These are phyloP conservation scores for Hystrix brachyura DNA, from an alignment of 2,113 vertebrate genomes.

Conservation along the genomic window DNA sequence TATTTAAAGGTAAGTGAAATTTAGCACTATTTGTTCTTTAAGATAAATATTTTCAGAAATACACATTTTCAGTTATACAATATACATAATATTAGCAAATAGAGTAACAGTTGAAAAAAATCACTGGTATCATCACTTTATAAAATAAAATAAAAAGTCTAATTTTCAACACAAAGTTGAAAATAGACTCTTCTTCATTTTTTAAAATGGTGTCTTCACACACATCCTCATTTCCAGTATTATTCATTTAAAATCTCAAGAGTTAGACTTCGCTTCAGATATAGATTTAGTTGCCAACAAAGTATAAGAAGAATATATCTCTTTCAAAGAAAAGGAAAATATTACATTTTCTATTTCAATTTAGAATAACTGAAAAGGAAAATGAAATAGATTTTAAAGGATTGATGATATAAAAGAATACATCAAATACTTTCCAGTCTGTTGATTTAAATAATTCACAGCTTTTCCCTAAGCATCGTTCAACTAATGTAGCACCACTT, in stretches of 20 bases:
- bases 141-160: neutral
- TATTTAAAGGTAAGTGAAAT: neutral
- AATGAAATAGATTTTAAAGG: slow-evolving; percentile 66
- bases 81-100: neutral
- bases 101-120: slow-evolving; percentile 9
- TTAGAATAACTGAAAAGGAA: slow-evolving; percentile 69
- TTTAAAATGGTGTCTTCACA: neutral
- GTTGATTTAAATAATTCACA: slow-evolving; percentile 69
- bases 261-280: slow-evolving; percentile 30
- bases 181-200: neutral
- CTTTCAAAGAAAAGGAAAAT: slow-evolving; percentile 54
- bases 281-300: slow-evolving; percentile 57
- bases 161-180: slow-evolving; percentile 1
- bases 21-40: neutral
- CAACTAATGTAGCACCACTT: neutral
- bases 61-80: neutral
- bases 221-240: neutral
- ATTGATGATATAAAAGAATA: slow-evolving; percentile 31
- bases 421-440: slow-evolving; percentile 61
- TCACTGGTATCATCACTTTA: neutral
- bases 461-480: slow-evolving; percentile 45
- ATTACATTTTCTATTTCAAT: slow-evolving; percentile 63
- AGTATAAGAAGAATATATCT: slow-evolving; percentile 46
- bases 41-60: neutral
- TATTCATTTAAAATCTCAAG: slow-evolving; percentile 33